Evolutionary conservation across 2,797 vertebrate genomes (phyloP).

Genomic region (Phaenicophaeus curvirostris): DNA sequence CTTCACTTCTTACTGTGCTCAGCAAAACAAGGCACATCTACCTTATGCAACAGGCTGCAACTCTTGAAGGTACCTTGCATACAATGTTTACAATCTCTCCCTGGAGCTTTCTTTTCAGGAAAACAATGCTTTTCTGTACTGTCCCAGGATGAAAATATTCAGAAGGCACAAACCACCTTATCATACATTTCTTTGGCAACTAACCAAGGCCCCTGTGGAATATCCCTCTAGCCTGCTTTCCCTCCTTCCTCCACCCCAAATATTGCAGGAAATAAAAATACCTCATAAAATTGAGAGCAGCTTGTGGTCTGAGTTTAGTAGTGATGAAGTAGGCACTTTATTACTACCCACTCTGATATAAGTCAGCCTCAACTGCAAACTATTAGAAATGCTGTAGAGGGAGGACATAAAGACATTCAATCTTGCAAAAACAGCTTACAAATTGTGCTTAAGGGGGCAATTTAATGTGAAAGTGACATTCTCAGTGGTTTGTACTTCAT

Average conservation of each 20-base stretch:
- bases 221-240: not conserved
- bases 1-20: not conserved
- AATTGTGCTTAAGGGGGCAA: constrained; percentile 2
- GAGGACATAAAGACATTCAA: not conserved
- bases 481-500: not conserved
- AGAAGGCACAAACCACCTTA: not conserved
- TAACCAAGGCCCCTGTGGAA: not conserved
- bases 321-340: not conserved
- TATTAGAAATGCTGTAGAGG: not conserved
- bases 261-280: not conserved
- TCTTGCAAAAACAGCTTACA: not conserved
- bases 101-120: not conserved
- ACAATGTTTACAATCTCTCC: not conserved
- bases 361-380: constrained; percentile 12
- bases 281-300: not conserved
- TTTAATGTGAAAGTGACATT: not conserved
- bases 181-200: not conserved
- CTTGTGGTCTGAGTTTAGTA: not conserved
- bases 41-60: not conserved
- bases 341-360: not conserved
- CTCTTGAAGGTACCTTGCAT: not conserved
- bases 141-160: not conserved
- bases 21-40: not conserved
- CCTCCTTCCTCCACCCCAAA: not conserved
- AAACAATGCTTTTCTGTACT: not conserved